These are phyloP conservation scores for Numenius phaeopus DNA, from an alignment of 2,797 vertebrate species.

Conservation along the genomic window DNA sequence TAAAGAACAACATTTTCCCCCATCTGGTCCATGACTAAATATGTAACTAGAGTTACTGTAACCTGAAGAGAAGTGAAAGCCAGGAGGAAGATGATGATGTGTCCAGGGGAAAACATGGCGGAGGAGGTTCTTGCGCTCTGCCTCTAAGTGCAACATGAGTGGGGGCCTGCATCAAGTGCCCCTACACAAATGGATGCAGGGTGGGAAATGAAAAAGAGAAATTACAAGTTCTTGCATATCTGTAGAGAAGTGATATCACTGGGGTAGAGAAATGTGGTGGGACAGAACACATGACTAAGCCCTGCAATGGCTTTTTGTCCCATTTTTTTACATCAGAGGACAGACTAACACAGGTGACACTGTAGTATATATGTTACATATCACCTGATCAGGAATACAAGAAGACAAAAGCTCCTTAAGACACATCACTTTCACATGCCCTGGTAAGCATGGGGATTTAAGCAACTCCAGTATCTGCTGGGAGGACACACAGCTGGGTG, in stretches of 20 bases:
- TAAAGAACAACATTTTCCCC: neutral
- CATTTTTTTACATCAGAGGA: neutral
- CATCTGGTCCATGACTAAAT: neutral
- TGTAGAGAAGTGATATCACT: neutral
- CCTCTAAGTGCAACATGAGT: neutral
- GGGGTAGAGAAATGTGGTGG: neutral
- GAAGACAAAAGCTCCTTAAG: neutral
- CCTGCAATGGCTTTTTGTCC: neutral
- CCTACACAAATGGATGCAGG: neutral
- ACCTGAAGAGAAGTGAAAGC: neutral
- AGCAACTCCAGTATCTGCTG: neutral
- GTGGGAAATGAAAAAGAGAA: neutral
- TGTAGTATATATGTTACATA: neutral
- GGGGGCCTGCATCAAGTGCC: neutral
- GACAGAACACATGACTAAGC: neutral
- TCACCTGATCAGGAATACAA: neutral
- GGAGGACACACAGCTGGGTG: neutral
- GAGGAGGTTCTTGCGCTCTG: neutral
- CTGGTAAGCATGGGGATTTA: neutral
- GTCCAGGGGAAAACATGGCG: neutral
- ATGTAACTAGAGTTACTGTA: neutral
- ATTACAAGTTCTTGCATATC: neutral
- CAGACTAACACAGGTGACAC: neutral
- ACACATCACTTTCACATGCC: neutral
- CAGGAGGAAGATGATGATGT: neutral